These are phyloP conservation scores for Sturmia bella DNA, from an alignment of 2,888 invertebrate species.

Conservation along the genomic window DNA sequence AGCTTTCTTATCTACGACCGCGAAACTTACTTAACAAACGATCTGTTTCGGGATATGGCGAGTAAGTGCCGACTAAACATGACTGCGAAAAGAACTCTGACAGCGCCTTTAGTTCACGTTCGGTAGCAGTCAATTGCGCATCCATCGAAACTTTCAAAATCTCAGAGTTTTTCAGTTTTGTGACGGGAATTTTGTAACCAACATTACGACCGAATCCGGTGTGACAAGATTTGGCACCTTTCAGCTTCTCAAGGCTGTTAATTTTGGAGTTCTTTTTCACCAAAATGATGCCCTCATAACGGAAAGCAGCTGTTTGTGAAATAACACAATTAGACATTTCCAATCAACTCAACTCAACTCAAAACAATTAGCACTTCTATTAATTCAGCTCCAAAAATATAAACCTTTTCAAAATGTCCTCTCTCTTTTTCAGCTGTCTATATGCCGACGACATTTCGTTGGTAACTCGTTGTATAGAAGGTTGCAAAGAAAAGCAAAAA, in stretches of 20 bases:
- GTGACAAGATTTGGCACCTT: constrained; percentile 91
- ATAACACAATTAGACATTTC: neutral
- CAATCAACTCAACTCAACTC: neutral
- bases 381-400: no score
- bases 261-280: constrained; percentile 89
- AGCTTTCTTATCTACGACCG: neutral
- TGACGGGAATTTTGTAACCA: constrained; percentile 91
- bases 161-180: constrained; percentile 88
- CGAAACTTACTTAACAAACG: constrained; percentile 85
- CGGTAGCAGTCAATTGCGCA: constrained; percentile 82
- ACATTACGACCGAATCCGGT: constrained; percentile 94
- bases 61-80: constrained; percentile 93
- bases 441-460: no score
- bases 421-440: no score
- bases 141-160: constrained; percentile 80
- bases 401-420: no score
- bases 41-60: constrained; percentile 88
- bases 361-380: no score
- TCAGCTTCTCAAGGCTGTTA: constrained; percentile 86
- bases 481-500: no score
- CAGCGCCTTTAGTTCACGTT: constrained; percentile 91
- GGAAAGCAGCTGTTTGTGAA: constrained; percentile 85
- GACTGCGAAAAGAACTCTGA: constrained; percentile 91
- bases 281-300: constrained; percentile 91
- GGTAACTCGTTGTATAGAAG: no score